Evolutionary conservation across 2,113 vertebrate genomes (phyloP).

Genomic region (Gymnarchus niloticus): DNA sequence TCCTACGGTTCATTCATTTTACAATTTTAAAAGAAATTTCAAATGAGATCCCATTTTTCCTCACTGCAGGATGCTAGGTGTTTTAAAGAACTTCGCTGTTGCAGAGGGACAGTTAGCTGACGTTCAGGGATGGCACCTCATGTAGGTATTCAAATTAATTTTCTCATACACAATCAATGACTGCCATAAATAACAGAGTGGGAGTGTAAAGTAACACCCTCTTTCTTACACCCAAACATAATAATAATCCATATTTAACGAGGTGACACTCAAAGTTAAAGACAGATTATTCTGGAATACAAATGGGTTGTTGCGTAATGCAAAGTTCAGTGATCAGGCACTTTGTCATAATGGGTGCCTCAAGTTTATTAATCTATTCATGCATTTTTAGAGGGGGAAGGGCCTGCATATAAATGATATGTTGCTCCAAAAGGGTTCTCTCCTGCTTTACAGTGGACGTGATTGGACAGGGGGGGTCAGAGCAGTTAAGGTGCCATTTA

Average conservation of each 20-base stretch:
- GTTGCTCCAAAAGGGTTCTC: no score
- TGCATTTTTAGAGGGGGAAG: neutral
- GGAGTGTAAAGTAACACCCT: neutral
- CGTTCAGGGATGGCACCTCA: neutral
- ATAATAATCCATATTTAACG: slow-evolving; percentile 9
- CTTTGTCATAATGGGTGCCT: neutral
- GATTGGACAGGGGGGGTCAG: no score
- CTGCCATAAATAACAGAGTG: neutral
- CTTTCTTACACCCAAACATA: neutral
- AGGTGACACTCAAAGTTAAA: neutral
- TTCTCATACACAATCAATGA: neutral
- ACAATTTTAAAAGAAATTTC: no score
- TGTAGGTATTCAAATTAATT: neutral
- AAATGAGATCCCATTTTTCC: no score
- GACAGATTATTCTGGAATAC: neutral
- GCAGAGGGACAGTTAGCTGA: neutral
- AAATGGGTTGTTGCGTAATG: neutral
- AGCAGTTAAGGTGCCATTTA: neutral
- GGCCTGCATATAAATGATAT: neutral
- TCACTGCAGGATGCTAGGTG: no score
- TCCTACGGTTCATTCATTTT: no score
- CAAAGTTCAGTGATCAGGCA: neutral
- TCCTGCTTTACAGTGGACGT: neutral
- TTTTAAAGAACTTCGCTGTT: neutral
- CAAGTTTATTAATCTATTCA: neutral